phyloP scores from a whole-genome alignment of 2,797 vertebrate genomes.

The Prunella strophiata region DNA sequence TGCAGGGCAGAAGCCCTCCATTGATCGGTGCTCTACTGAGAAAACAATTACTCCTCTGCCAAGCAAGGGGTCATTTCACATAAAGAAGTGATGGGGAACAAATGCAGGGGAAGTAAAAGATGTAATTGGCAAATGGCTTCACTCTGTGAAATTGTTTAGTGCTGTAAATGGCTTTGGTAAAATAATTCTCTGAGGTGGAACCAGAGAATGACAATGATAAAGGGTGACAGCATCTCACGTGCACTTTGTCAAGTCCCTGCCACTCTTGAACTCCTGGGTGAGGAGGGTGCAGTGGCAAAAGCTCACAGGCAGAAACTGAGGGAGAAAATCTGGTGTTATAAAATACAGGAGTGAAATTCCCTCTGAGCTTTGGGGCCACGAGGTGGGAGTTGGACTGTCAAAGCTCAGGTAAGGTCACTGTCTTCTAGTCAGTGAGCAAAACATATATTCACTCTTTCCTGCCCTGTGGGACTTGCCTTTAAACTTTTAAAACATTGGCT shows the following conservation, averaged over 20 bases:
- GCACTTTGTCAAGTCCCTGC: background rate
- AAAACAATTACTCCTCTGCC: conserved; percentile 26
- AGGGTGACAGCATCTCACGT: background rate
- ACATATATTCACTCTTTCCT: background rate
- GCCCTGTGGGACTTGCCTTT: background rate
- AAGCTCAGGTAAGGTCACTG: background rate
- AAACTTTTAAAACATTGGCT: background rate
- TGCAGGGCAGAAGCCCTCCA: background rate
- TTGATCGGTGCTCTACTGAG: background rate
- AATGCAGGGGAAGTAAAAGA: conserved; percentile 22
- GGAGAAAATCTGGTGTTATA: background rate
- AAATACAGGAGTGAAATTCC: background rate
- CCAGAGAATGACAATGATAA: background rate
- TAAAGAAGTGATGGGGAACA: background rate
- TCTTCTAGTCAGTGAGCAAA: background rate
- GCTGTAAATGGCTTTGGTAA: background rate
- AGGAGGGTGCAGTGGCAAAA: background rate
- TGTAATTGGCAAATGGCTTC: background rate
- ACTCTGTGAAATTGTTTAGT: background rate
- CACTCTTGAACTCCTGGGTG: background rate
- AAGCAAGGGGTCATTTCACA: background rate
- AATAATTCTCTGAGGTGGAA: background rate
- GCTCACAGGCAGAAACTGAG: background rate
- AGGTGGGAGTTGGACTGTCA: background rate
- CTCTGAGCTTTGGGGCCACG: background rate